A percentile compares a stretch with the other conserved stretches of the same genome.
Conservation (phyloP, 2,888 invertebrate genomes). For the Ctenicera cuprea region DNA sequence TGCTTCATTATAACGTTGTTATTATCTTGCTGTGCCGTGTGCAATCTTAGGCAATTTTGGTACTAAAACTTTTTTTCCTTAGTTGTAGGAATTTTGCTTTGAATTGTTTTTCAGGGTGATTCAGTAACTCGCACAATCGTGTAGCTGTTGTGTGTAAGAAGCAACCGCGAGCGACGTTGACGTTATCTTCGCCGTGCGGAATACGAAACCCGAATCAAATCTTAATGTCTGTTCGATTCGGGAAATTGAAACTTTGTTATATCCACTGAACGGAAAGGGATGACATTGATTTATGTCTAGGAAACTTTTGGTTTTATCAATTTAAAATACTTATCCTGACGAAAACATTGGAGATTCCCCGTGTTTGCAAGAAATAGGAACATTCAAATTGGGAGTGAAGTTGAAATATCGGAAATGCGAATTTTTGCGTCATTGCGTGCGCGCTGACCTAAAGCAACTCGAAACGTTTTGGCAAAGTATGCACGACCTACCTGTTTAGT, state of each 20-base stretch:
- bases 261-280: slow-evolving; percentile 65
- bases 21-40: not conserved
- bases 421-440: not conserved
- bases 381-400: slow-evolving; percentile 25
- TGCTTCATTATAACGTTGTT: not conserved
- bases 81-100: not conserved
- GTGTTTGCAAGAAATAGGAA: slow-evolving; percentile 17
- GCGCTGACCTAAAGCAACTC: slow-evolving; percentile 18
- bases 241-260: slow-evolving; percentile 70
- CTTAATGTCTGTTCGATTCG: slow-evolving; percentile 68
- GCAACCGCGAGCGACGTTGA: slow-evolving; percentile 58
- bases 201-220: slow-evolving; percentile 66
- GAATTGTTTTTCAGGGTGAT: slow-evolving; percentile 1
- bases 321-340: slow-evolving; percentile 59
- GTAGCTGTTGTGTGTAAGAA: slow-evolving; percentile 47
- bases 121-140: slow-evolving; percentile 12
- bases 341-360: slow-evolving; percentile 49
- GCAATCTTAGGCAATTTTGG: too few species aligned
- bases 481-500: slow-evolving; percentile 12
- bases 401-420: slow-evolving; percentile 23
- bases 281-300: slow-evolving; percentile 69
- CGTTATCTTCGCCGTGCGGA: slow-evolving; percentile 63
- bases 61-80: not conserved
- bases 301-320: slow-evolving; percentile 64
- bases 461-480: too few species aligned